phyloP scores from a whole-genome alignment of 2,888 invertebrate genomes.

The Scelioninae gen. 1 region DNA sequence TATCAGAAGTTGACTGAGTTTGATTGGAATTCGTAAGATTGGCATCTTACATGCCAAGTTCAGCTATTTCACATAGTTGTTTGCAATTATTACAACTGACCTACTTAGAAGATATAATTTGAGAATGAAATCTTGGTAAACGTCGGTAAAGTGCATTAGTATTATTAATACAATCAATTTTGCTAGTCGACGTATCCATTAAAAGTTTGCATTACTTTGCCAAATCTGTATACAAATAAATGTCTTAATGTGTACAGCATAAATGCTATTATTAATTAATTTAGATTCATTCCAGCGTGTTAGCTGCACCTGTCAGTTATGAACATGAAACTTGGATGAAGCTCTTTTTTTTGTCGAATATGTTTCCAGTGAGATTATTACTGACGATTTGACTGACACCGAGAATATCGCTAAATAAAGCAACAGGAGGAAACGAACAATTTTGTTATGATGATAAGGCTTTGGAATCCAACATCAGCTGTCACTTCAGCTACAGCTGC shows the following conservation, averaged over 20 bases:
- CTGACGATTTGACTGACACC: slow-evolving; percentile 48
- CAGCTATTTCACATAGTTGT: too few species aligned
- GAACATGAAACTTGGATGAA: slow-evolving; percentile 19
- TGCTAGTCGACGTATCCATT: too few species aligned
- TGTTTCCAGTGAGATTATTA: slow-evolving; percentile 55
- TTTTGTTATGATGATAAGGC: slow-evolving; percentile 78
- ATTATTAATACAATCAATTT: too few species aligned
- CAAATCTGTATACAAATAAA: slow-evolving; percentile 4
- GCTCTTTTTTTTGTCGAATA: slow-evolving; percentile 22
- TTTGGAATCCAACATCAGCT: slow-evolving; percentile 71
- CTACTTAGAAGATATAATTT: too few species aligned
- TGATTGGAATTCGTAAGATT: too few species aligned
- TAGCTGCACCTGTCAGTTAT: slow-evolving; percentile 35
- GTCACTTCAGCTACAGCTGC: slow-evolving; percentile 61
- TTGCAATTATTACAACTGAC: too few species aligned
- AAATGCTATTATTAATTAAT: slow-evolving; percentile 25
- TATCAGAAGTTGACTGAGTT: too few species aligned
- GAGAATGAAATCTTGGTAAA: too few species aligned
- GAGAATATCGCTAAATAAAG: slow-evolving; percentile 72
- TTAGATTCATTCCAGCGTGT: slow-evolving; percentile 20
- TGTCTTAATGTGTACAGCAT: slow-evolving; percentile 11
- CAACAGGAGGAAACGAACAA: slow-evolving; percentile 73
- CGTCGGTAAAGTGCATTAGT: too few species aligned
- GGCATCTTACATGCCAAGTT: too few species aligned
- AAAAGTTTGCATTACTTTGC: too few species aligned